phyloP scores from a whole-genome alignment of 2,113 vertebrate species.

The Gobius niger region DNA sequence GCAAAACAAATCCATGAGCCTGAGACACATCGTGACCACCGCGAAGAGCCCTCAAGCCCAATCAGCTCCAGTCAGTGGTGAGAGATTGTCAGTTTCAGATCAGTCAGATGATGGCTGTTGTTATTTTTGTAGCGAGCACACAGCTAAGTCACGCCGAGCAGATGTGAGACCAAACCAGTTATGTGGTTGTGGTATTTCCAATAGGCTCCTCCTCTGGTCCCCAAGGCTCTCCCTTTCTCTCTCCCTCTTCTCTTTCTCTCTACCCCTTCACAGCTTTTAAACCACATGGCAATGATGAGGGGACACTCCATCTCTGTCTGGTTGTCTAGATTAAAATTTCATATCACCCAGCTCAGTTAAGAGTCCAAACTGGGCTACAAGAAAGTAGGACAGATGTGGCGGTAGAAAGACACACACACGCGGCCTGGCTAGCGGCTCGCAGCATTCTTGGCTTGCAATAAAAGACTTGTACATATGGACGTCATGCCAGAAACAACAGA shows the following conservation, averaged over 20 bases:
- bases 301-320: slow-evolving; percentile 58
- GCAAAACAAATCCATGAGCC: slow-evolving; percentile 29
- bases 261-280: slow-evolving; percentile 33
- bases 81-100: slow-evolving; percentile 3
- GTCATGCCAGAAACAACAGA: slow-evolving; percentile 46
- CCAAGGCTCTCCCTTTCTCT: slow-evolving; percentile 41
- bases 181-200: slow-evolving; percentile 63
- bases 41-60: background rate
- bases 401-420: slow-evolving; percentile 13
- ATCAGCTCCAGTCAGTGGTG: slow-evolving; percentile 10
- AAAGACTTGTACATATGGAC: slow-evolving; percentile 53
- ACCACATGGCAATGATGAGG: slow-evolving; percentile 42
- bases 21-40: slow-evolving; percentile 18
- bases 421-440: slow-evolving; percentile 50
- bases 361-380: slow-evolving; percentile 59
- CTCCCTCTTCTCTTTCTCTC: slow-evolving; percentile 30
- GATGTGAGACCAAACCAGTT: slow-evolving; percentile 64
- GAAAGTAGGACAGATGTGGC: slow-evolving; percentile 48
- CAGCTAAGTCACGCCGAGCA: slow-evolving; percentile 61
- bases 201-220: slow-evolving; percentile 63
- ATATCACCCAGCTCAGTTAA: slow-evolving; percentile 61
- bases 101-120: slow-evolving; percentile 26
- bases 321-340: slow-evolving; percentile 73
- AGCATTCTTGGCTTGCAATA: slow-evolving; percentile 43
- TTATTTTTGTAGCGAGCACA: slow-evolving; percentile 42